Base-by-base conservation (phyloP, 2,113 vertebrate genomes). In the Rutilus rutilus region DNA sequence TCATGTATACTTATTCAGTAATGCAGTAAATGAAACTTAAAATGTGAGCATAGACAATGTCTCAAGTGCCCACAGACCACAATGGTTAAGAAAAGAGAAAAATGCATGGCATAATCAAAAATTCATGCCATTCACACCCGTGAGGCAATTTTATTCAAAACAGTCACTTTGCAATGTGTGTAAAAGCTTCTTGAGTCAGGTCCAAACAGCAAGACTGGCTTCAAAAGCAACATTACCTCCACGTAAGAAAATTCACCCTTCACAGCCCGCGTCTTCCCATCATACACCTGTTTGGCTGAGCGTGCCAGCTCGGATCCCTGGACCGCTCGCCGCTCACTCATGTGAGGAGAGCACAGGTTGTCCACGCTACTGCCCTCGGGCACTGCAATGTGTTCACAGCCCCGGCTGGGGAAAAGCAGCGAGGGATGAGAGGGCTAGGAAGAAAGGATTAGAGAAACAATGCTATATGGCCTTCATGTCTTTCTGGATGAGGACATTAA, bases 201-300 rank as follows among this genome's bases (percentile, higher is more conserved):
- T 90, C 93, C 94, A 93, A 93, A 87, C 86, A 84, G 81, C 86
- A 89, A 89, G 73, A 82, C 89, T 90, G 89, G 90, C 88, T 92
- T 90, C 89, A 93, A 92, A 92, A 91, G 88, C 92, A 93, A 92
- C 92, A 93, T 82, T 88, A 92, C 92, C 92, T 92, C 76, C 87
- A 89, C 88, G 90, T 90, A 90, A 92, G 89, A 84, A 92, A 92
- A 93, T 93, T 92, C 93, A 94, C 93, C 91, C 94, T 94, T 95
- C 94, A 94, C 93, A 94, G 94, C 92, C 92, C 90, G 84, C 92
- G 90, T 92, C 90, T 94, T 92, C 90, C 90, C 93, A 92, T 94
- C 93, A 93, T 94, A 94, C 95, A 95, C 95, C 94, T 95, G 95
- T 94, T 93, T 93, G 92, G 92, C 91, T 91, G 91, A 87, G 92